phyloP scores from a whole-genome alignment of 2,797 vertebrate genomes.

The Morelia viridis region DNA sequence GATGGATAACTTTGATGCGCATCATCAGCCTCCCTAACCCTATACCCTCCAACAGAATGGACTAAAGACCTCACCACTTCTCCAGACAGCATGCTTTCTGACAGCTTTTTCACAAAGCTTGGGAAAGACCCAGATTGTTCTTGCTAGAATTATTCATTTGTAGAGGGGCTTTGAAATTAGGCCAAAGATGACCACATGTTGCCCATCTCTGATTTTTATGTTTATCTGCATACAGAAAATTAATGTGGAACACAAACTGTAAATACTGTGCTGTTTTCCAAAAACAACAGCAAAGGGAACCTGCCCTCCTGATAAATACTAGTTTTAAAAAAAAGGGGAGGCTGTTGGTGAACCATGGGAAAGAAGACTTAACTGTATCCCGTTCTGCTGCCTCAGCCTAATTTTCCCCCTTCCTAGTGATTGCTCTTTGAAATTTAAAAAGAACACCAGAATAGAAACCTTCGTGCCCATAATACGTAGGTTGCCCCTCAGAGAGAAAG shows the following conservation, averaged over 20 bases:
- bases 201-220: neutral
- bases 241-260: neutral
- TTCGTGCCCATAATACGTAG: neutral
- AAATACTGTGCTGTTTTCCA: neutral
- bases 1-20: neutral
- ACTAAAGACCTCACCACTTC: neutral
- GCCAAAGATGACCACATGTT: neutral
- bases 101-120: neutral
- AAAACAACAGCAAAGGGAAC: neutral
- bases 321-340: neutral
- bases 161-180: neutral
- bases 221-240: neutral
- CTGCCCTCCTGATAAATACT: neutral
- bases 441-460: neutral
- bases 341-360: neutral
- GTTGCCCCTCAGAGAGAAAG: neutral
- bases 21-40: neutral
- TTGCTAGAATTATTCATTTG: neutral
- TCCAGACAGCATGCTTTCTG: neutral
- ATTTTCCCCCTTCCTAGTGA: neutral
- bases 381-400: neutral
- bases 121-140: neutral
- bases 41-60: neutral
- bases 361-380: neutral
- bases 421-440: neutral